A percentile compares a stretch with the other conserved stretches of the same genome.
Conservation (phyloP, 2,888 invertebrate species). For the Machimus atricapillus region DNA sequence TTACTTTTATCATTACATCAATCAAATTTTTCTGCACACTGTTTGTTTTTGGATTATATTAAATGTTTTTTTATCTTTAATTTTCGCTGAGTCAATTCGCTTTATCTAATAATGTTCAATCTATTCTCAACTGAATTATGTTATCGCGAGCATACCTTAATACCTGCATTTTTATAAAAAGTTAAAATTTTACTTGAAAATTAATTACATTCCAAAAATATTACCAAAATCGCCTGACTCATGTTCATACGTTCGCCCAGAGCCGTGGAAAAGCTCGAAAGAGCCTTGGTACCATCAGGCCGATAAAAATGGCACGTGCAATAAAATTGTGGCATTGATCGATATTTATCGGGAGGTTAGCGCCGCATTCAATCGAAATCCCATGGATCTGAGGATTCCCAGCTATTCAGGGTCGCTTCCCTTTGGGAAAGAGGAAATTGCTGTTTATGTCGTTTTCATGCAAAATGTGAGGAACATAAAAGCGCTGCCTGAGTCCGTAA, state of each 20-base stretch:
- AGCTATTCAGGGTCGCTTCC: neutral
- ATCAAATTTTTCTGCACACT: neutral
- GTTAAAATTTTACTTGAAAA: neutral
- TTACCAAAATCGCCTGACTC: neutral
- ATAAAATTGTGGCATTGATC: neutral
- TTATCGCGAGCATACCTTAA: too few relatives aligned
- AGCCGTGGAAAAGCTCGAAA: neutral
- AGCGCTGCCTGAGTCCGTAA: neutral
- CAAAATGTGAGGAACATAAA: neutral
- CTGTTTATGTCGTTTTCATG: constrained; percentile 5
- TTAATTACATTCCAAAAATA: neutral
- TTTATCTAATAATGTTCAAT: neutral
- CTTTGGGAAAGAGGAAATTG: neutral
- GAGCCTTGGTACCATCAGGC: neutral
- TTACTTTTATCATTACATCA: neutral
- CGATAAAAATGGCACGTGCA: constrained; percentile 17
- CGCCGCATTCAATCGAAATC: constrained; percentile 4
- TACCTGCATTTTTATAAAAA: too few relatives aligned
- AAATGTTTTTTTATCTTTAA: too few relatives aligned
- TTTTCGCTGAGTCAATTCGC: neutral
- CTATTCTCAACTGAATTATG: too few relatives aligned
- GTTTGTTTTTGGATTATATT: neutral
- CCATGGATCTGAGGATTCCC: neutral
- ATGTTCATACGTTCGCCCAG: neutral
- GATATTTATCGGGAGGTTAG: neutral